Conservation (phyloP, 2,797 vertebrate species). For the Enteromius argenteus region DNA sequence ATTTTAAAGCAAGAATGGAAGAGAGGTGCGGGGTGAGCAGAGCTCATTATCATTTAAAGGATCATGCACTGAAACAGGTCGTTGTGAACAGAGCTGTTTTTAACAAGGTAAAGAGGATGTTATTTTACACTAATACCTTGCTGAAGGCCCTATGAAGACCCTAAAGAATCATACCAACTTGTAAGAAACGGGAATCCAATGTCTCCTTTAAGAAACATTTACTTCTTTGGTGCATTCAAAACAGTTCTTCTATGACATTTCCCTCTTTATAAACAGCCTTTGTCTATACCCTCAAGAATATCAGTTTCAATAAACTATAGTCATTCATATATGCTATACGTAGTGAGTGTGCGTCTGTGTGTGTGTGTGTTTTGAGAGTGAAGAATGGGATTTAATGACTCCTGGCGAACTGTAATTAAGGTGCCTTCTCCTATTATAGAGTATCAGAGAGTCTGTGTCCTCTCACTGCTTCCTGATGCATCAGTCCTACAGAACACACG, state of each 20-base stretch:
- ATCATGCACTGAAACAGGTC: background rate
- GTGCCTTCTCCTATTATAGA: slow-evolving; percentile 78
- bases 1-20: too few relatives aligned
- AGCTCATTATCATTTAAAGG: too few relatives aligned
- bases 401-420: slow-evolving; percentile 79
- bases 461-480: slow-evolving; percentile 52
- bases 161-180: background rate
- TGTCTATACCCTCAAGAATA: background rate
- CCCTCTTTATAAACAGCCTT: background rate
- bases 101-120: background rate
- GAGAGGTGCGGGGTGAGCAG: too few relatives aligned
- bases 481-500: slow-evolving; percentile 35
- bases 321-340: slow-evolving; percentile 7
- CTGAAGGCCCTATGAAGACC: background rate
- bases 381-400: slow-evolving; percentile 73
- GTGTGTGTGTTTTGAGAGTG: slow-evolving; percentile 46
- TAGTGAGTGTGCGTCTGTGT: slow-evolving; percentile 57
- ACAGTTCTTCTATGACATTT: background rate
- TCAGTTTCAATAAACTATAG: slow-evolving; percentile 12
- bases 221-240: background rate
- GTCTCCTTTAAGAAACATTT: background rate
- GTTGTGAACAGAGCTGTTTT: background rate
- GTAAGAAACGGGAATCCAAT: background rate
- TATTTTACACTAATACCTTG: background rate
- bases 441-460: slow-evolving; percentile 65